Percentiles rank a stretch among this genome's conserved stretches.
phyloP scores from a whole-genome alignment of 2,113 vertebrate genomes.

The Gnathonemus longibarbis region DNA sequence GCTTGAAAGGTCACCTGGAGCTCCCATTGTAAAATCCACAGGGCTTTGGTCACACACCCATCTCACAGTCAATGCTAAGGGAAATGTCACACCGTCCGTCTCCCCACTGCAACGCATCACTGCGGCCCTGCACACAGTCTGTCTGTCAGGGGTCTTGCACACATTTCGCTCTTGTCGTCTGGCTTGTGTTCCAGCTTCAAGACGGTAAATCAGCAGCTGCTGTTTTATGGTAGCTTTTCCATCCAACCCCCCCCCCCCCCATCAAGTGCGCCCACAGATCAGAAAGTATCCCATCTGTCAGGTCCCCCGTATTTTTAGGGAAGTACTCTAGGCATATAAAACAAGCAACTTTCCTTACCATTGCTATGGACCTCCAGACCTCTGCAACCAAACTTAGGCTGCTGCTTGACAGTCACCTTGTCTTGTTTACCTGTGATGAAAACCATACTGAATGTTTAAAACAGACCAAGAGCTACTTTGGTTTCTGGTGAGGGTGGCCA shows the following conservation, averaged over 20 bases:
- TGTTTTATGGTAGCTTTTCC: background rate
- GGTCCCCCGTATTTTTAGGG: background rate
- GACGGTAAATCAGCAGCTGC: background rate
- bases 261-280: background rate
- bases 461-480: background rate
- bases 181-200: background rate
- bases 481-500: background rate
- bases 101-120: background rate
- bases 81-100: background rate
- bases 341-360: background rate
- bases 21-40: background rate
- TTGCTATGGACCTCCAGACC: background rate
- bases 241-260: background rate
- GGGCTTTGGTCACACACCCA: background rate
- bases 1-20: background rate
- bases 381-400: background rate
- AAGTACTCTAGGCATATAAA: background rate
- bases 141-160: background rate
- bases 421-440: background rate
- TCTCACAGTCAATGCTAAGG: background rate
- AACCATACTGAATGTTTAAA: background rate
- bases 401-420: background rate
- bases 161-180: background rate
- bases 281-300: background rate
- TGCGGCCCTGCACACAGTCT: background rate